These are phyloP conservation scores for Fulmarus glacialis DNA, from an alignment of 2,113 vertebrate species.

Conservation along the genomic window DNA sequence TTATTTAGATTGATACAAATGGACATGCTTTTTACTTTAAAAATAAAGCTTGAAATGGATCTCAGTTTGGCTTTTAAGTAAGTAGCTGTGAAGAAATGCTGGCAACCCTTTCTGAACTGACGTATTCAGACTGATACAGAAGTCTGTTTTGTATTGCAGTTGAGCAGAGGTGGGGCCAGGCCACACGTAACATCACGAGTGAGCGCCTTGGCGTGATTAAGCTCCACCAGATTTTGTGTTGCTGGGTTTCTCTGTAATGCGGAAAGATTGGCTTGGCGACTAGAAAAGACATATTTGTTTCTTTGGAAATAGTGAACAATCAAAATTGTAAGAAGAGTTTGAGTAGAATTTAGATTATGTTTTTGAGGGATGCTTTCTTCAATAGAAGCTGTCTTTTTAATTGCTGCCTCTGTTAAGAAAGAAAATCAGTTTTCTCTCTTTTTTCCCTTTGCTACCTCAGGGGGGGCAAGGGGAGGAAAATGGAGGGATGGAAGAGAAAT, in stretches of 20 bases:
- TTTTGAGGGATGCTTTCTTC: not conserved
- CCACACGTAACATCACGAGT: fast-evolving
- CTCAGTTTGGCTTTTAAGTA: not conserved
- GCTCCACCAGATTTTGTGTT: not conserved
- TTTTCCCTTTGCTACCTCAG: not conserved
- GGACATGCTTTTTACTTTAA: not conserved
- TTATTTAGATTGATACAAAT: not conserved
- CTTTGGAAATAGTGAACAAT: not conserved
- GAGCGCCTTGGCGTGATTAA: not conserved
- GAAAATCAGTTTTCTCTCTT: not conserved
- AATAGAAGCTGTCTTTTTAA: not conserved
- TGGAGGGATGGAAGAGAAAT: not conserved
- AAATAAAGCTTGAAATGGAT: not conserved
- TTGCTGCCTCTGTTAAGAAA: not conserved
- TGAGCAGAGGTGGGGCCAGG: not conserved
- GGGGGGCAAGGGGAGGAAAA: not conserved
- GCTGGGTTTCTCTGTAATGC: not conserved
- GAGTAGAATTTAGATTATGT: not conserved
- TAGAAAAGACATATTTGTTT: not conserved
- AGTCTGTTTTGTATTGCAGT: not conserved
- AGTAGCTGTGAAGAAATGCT: not conserved
- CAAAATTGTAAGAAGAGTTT: not conserved
- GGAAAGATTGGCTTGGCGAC: not conserved
- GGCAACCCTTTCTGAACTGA: not conserved
- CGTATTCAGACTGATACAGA: not conserved